Evolutionary conservation across 92 coral and sea anemone genomes (phyloP).

Genomic region (Actinernus sp.): DNA sequence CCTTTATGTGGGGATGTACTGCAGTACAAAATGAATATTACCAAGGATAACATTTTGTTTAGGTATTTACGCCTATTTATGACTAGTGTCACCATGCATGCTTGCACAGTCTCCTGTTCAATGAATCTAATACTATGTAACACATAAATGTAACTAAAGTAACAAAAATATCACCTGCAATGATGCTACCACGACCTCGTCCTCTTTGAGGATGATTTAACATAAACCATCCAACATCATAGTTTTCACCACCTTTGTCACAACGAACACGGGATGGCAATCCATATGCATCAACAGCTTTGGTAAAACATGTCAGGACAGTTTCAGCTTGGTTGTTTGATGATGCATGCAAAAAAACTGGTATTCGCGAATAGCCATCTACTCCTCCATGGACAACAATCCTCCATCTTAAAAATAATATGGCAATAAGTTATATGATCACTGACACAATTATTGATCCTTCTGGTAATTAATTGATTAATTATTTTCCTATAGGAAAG

Average conservation of each 20-base stretch:
- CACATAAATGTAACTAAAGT: not conserved
- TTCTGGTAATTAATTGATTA: too few species aligned
- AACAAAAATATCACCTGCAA: constrained; percentile 36
- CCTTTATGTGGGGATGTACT: too few species aligned
- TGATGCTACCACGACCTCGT: constrained; percentile 63
- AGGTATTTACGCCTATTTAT: too few species aligned
- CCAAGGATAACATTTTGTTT: too few species aligned
- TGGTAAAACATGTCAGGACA: constrained; percentile 44
- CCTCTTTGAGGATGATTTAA: constrained; percentile 50
- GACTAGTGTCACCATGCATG: too few species aligned
- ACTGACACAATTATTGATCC: too few species aligned
- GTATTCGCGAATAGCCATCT: constrained; percentile 54
- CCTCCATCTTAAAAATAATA: constrained; percentile 25
- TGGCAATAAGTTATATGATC: not conserved
- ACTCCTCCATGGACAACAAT: constrained; percentile 61
- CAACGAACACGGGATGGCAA: constrained; percentile 57
- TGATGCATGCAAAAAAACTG: constrained; percentile 45
- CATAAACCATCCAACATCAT: constrained; percentile 61
- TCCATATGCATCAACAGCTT: constrained; percentile 54
- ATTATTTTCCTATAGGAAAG: too few species aligned
- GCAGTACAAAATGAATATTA: too few species aligned
- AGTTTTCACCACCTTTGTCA: constrained; percentile 61
- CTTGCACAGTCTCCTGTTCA: too few species aligned
- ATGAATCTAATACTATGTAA: too few species aligned
- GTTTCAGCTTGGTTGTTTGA: constrained; percentile 48